Conservation (phyloP, 2,888 invertebrate species). For the Myathropa florea region DNA sequence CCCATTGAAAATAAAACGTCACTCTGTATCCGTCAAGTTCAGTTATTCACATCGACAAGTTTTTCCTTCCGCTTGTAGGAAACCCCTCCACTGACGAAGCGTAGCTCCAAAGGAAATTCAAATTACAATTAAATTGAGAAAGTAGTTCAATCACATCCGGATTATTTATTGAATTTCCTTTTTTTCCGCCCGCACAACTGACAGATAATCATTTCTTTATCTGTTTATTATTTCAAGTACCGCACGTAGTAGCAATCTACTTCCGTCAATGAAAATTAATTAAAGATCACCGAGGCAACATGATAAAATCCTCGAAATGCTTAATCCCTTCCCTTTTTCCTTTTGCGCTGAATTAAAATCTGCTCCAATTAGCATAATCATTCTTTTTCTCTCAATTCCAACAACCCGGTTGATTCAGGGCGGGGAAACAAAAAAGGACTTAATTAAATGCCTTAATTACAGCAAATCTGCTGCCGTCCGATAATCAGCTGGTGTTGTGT, state of each 20-base stretch:
- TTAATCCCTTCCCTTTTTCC: neutral
- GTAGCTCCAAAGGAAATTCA: too few species aligned
- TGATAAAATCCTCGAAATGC: neutral
- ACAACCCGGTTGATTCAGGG: neutral
- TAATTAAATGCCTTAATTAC: slow-evolving; percentile 44
- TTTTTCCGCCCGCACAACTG: neutral
- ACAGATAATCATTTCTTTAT: neutral
- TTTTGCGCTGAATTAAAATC: slow-evolving; percentile 18
- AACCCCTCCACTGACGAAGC: too few species aligned
- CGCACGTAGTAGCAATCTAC: neutral
- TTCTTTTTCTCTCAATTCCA: neutral
- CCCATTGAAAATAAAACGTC: too few species aligned
- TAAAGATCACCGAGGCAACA: slow-evolving; percentile 2
- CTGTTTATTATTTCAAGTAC: neutral
- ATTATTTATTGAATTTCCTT: too few species aligned
- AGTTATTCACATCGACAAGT: too few species aligned
- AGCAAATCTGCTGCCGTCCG: slow-evolving; percentile 14
- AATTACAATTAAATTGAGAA: too few species aligned
- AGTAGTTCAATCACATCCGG: too few species aligned
- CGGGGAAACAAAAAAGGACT: neutral
- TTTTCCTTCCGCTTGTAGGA: too few species aligned
- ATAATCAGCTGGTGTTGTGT: slow-evolving; percentile 12
- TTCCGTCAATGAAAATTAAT: slow-evolving; percentile 1
- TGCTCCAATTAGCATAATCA: slow-evolving; percentile 43
- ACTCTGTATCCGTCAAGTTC: too few species aligned